These are phyloP conservation scores for Nipponacmea schrenckii DNA, from an alignment of 2,888 invertebrate species.

Conservation along the genomic window DNA sequence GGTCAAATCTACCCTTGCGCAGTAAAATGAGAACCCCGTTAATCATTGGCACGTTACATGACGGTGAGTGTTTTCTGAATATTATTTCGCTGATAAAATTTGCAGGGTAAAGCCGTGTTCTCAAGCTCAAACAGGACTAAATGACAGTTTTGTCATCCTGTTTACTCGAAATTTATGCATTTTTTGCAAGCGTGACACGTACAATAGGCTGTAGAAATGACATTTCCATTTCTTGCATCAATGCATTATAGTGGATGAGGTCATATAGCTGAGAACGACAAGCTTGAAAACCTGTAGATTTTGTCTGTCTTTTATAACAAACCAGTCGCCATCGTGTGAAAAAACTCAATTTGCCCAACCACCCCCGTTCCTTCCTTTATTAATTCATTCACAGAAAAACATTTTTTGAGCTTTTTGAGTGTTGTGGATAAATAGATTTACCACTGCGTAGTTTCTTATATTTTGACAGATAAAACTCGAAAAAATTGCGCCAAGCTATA, in stretches of 20 bases:
- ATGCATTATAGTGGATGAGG: conserved; percentile 46
- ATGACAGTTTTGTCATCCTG: conserved; percentile 30
- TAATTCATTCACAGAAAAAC: background rate
- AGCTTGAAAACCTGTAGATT: background rate
- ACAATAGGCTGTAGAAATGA: conserved; percentile 29
- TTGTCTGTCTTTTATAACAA: conserved; percentile 21
- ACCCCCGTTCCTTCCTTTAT: background rate
- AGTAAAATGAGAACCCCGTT: conserved; percentile 65
- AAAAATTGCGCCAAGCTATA: too few species aligned
- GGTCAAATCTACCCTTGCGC: conserved; percentile 63
- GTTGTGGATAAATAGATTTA: too few species aligned
- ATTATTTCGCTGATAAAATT: conserved; percentile 71
- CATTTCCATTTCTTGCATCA: conserved; percentile 43
- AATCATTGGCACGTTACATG: conserved; percentile 69
- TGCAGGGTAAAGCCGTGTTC: conserved; percentile 65
- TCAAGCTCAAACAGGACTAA: conserved; percentile 30
- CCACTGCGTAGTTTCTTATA: too few species aligned
- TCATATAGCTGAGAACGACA: conserved; percentile 23
- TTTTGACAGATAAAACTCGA: too few species aligned
- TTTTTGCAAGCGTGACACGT: conserved; percentile 37
- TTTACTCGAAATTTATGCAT: conserved; percentile 31
- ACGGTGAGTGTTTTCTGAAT: conserved; percentile 72
- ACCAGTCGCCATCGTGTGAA: conserved; percentile 24
- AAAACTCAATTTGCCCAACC: conserved; percentile 16
- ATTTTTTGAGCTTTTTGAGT: too few species aligned